phyloP scores from a whole-genome alignment of 2,113 vertebrate genomes.

The Garra rufa region DNA sequence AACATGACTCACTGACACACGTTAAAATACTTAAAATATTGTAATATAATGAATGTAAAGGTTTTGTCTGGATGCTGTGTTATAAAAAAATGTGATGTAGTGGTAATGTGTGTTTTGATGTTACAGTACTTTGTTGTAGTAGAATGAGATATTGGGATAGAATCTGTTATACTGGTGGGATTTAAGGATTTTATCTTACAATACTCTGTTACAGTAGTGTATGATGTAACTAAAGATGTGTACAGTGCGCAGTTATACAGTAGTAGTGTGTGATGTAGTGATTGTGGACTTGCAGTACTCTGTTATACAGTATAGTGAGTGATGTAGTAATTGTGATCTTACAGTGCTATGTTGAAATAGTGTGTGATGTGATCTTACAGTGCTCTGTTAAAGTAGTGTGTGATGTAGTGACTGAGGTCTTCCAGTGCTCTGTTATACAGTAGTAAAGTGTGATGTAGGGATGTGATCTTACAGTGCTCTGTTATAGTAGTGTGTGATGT shows the following conservation, averaged over 20 bases:
- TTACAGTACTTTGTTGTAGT: constrained; percentile 78
- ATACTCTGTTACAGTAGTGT: neutral
- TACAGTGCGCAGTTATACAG: neutral
- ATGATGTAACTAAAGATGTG: neutral
- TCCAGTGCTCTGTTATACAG: neutral
- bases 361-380: too few relatives aligned
- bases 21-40: too few relatives aligned
- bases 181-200: neutral
- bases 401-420: neutral
- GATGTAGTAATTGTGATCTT: neutral
- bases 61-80: neutral
- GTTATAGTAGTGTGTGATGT: neutral
- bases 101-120: constrained; percentile 35
- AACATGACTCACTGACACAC: neutral
- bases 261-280: constrained; percentile 78
- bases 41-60: neutral
- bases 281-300: constrained; percentile 78
- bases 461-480: neutral
- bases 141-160: too few relatives aligned
- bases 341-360: too few relatives aligned
- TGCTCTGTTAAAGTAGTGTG: neutral
- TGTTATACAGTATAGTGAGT: neutral
- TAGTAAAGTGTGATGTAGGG: neutral
- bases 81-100: neutral
- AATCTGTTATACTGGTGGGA: neutral